Base-by-base conservation (phyloP, 2,113 vertebrate species). In the Prionailurus bengalensis region DNA sequence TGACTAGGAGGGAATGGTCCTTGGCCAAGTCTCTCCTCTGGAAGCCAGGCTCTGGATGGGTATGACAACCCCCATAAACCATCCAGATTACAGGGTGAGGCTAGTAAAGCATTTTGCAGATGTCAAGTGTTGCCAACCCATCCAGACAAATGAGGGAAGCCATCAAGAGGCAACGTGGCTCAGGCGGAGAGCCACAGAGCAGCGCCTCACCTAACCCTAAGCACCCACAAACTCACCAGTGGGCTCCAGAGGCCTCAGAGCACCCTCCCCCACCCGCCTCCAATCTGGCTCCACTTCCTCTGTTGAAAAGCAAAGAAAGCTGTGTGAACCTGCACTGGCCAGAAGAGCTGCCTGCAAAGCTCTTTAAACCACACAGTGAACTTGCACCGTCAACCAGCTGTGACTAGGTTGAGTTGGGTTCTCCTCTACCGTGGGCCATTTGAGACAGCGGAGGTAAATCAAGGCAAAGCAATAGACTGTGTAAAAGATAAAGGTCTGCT, bases 1-100 rank as follows among this genome's bases (percentile, higher is more conserved):
- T 61, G 78, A 94, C 25, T 55, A 11, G 1, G 65, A 73, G 92
- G 74, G 39, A 71, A 97, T 89, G 90, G 95, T 95, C 80, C 66
- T 39, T 85, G 66, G 97, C 98, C 98, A 98, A 97, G 95, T 81
- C 84, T 97, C 87, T 97, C 80, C 88, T 94, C 58, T 51, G 76
- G 83, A 97, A 97, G 96, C 92, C 95, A 97, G 90, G 89, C 87
- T 97, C 95, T 92, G 92, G 92, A 94, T 89, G 95, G 84, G 78
- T 83, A 96, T 82, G 93, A 94, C 97, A 96, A 88, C 80, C 88
- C 80, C 96, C 93, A 97, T 93, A 97, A 98, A 97, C 97, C 95
- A 97, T 93, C 96, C 95, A 51, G 66, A 97, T 97, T 97, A 97
- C 88, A 97, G 97, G 92, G 94, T 95, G 95, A 98, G 97, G 95